Conservation (phyloP, 23 tunicate genomes). For the Botrylloides violaceus region DNA sequence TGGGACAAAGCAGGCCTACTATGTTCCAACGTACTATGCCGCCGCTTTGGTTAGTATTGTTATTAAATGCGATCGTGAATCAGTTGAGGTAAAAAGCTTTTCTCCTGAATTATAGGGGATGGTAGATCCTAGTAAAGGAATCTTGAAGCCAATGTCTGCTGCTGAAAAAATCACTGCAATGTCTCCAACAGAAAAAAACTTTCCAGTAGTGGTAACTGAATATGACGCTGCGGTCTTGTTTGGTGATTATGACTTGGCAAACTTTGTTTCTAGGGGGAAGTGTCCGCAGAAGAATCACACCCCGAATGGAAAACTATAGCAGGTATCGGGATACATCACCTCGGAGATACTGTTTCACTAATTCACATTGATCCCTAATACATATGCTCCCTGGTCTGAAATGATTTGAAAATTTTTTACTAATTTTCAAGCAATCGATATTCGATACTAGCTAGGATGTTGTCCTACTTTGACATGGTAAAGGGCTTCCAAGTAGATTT, state of each 20-base stretch:
- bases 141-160: conserved; percentile 49
- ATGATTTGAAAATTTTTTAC: too few species aligned
- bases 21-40: conserved; percentile 67
- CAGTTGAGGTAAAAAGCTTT: background rate
- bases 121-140: conserved; percentile 31
- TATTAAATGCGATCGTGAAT: background rate
- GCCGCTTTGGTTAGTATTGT: conserved; percentile 58
- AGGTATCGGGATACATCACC: conserved; percentile 5
- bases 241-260: background rate
- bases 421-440: too few species aligned
- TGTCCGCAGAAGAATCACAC: background rate
- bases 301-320: conserved; percentile 25
- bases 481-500: too few species aligned
- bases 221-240: background rate
- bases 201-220: conserved; percentile 1
- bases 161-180: conserved; percentile 50
- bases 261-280: background rate
- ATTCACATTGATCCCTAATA: too few species aligned
- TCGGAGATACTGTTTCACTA: too few species aligned
- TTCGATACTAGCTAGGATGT: too few species aligned
- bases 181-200: conserved; percentile 32
- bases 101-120: conserved; percentile 12
- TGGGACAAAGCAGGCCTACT: conserved; percentile 41
- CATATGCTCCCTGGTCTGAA: too few species aligned
- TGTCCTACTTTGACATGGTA: too few species aligned